Percentiles rank a stretch among this genome's conserved stretches.
These are phyloP conservation scores for Botia kubotai DNA, from an alignment of 2,797 vertebrate species.

Conservation along the genomic window DNA sequence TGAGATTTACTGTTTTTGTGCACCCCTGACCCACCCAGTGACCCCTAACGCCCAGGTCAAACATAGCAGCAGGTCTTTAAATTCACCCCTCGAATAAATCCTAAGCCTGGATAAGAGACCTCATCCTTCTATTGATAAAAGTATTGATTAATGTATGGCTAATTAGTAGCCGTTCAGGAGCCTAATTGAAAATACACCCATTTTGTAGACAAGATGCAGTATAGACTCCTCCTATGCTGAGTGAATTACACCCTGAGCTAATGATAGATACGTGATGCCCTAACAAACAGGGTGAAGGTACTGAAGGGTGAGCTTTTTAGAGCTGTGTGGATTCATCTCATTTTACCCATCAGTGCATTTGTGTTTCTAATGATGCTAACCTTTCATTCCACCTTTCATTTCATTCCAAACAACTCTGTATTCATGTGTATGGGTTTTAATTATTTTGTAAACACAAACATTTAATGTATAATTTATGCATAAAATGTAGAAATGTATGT, in stretches of 20 bases:
- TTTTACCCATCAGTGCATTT: conserved; percentile 55
- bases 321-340: conserved; percentile 41
- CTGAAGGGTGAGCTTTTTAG: conserved; percentile 23
- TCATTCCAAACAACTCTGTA: conserved; percentile 10
- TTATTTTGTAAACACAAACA: conserved; percentile 1
- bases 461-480: not conserved
- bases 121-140: conserved; percentile 76
- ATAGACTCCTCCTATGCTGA: conserved; percentile 48
- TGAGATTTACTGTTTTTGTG: conserved; percentile 74
- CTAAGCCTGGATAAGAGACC: conserved; percentile 68
- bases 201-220: conserved; percentile 42
- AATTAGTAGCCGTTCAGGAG: conserved; percentile 79
- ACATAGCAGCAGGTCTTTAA: conserved; percentile 81
- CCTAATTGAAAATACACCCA: conserved; percentile 78
- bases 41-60: conserved; percentile 82
- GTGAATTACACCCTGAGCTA: conserved; percentile 54
- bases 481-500: not conserved
- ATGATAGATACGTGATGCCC: conserved; percentile 53
- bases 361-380: conserved; percentile 58
- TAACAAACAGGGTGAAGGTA: conserved; percentile 51
- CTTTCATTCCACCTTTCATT: conserved; percentile 8
- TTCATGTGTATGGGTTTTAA: not conserved
- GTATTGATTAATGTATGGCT: conserved; percentile 84
- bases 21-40: conserved; percentile 78
- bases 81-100: conserved; percentile 80